Percentiles rank a stretch among this genome's conserved stretches.
These are phyloP conservation scores for Bombus ignitus DNA, from an alignment of 1,140 invertebrate genomes.

Conservation along the genomic window DNA sequence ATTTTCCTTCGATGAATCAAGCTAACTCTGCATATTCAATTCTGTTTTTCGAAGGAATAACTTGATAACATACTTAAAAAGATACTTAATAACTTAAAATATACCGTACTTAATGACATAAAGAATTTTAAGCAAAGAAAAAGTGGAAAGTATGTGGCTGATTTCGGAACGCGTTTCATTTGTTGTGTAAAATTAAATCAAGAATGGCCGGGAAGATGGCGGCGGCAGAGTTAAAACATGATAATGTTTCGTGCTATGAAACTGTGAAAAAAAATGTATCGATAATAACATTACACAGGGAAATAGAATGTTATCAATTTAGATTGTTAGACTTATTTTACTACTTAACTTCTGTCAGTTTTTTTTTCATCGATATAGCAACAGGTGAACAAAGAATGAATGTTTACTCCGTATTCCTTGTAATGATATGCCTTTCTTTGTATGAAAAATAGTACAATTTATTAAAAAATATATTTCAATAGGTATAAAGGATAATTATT, in stretches of 20 bases:
- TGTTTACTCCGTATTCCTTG: background rate
- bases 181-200: slow-evolving; percentile 43
- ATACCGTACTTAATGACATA: background rate
- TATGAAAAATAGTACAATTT: background rate
- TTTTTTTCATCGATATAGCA: slow-evolving; percentile 74
- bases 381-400: slow-evolving; percentile 75
- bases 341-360: slow-evolving; percentile 74
- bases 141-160: background rate
- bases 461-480: background rate
- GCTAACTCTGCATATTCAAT: background rate
- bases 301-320: slow-evolving; percentile 69
- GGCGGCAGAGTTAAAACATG: slow-evolving; percentile 72
- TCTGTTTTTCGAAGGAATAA: background rate
- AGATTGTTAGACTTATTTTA: slow-evolving; percentile 72
- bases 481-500: background rate
- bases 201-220: slow-evolving; percentile 73
- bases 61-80: background rate
- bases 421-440: slow-evolving; percentile 6
- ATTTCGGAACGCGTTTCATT: slow-evolving; percentile 40
- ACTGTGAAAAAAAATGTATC: slow-evolving; percentile 56
- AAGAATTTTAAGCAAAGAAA: background rate
- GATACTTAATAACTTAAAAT: background rate
- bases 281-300: slow-evolving; percentile 53
- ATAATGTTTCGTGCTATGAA: slow-evolving; percentile 64
- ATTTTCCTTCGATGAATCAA: slow-evolving; percentile 5